Conservation (phyloP, 2,888 invertebrate genomes). For the Stenichneumon culpator region DNA sequence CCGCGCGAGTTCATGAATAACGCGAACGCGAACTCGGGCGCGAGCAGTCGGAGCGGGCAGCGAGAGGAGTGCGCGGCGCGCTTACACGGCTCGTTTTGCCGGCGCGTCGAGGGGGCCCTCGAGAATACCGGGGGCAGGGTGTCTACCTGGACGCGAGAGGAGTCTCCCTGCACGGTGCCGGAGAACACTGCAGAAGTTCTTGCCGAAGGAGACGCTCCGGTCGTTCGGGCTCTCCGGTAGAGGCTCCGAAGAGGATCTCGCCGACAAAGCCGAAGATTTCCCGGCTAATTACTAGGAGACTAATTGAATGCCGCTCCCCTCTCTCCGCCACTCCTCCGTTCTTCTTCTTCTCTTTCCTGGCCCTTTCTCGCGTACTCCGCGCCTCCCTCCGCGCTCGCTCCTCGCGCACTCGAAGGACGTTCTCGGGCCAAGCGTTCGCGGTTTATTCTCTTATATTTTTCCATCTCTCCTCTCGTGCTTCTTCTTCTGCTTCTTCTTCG, state of each 20-base stretch:
- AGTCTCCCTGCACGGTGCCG: background rate
- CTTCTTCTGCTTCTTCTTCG: constrained; percentile 32
- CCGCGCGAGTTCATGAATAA: constrained; percentile 2
- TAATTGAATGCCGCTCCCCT: constrained; percentile 84
- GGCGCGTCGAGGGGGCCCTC: background rate
- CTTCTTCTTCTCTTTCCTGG: constrained; percentile 47
- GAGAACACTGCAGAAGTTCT: constrained; percentile 18
- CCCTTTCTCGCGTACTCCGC: constrained; percentile 19
- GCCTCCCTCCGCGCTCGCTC: constrained; percentile 27
- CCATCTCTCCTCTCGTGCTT: constrained; percentile 29
- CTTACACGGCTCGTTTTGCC: background rate
- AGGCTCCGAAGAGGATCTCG: constrained; percentile 78
- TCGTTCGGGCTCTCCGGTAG: constrained; percentile 68
- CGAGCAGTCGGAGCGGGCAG: background rate
- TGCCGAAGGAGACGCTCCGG: constrained; percentile 2
- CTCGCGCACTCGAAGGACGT: constrained; percentile 37
- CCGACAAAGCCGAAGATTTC: constrained; percentile 84
- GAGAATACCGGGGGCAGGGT: background rate
- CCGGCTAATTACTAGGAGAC: constrained; percentile 85
- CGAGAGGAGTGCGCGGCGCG: background rate
- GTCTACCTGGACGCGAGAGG: background rate
- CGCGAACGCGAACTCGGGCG: background rate
- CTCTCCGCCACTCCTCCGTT: constrained; percentile 61
- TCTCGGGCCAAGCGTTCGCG: constrained; percentile 26
- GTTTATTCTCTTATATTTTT: constrained; percentile 47